Evolutionary conservation across 2,797 vertebrate species (phyloP).

Genomic region (Anguilla obscura): DNA sequence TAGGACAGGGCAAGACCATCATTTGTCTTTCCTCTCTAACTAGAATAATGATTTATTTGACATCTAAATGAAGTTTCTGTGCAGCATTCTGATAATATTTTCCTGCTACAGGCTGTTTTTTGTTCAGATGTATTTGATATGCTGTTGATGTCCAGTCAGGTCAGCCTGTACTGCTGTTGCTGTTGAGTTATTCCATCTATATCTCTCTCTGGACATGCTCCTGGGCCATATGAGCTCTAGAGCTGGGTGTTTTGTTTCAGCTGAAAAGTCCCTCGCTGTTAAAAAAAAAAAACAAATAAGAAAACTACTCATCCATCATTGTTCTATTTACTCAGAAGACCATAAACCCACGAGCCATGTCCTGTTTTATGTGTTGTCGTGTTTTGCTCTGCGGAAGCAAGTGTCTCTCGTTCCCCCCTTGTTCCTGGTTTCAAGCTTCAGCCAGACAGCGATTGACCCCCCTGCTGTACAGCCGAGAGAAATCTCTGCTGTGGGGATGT

Average conservation of each 20-base stretch:
- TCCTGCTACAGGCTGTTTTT: background rate
- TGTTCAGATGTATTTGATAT: background rate
- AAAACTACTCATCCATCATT: background rate
- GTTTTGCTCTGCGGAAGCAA: background rate
- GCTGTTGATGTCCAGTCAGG: background rate
- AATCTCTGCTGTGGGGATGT: background rate
- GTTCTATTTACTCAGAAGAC: background rate
- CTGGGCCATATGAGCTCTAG: background rate
- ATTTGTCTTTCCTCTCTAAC: background rate
- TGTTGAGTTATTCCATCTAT: background rate
- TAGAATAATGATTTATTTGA: background rate
- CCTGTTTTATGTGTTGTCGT: background rate
- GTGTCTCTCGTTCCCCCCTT: background rate
- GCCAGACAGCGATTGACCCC: background rate
- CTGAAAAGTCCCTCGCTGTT: background rate
- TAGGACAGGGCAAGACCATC: background rate
- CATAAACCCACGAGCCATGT: background rate
- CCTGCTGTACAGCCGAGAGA: background rate
- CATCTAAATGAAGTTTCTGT: background rate
- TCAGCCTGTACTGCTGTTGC: background rate
- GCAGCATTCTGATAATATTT: background rate
- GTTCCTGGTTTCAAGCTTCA: background rate
- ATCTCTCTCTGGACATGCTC: background rate
- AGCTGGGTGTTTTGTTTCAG: slow-evolving; percentile 11
- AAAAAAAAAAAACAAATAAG: background rate